Evolutionary conservation across 1,140 invertebrate species (phyloP).

Genomic region (Drosophila kepulauana): DNA sequence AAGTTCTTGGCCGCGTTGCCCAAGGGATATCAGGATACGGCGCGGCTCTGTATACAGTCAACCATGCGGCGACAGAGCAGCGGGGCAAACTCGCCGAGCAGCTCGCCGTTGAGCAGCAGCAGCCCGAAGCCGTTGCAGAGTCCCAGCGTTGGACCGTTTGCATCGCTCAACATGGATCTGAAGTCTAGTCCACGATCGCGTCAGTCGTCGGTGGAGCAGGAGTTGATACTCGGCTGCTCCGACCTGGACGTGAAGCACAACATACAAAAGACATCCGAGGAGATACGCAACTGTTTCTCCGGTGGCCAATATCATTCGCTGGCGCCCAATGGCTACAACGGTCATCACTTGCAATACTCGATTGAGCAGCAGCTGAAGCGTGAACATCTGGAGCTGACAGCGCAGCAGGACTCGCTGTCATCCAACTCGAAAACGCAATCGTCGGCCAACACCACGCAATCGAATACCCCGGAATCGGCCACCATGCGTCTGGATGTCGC

Average conservation of each 20-base stretch:
- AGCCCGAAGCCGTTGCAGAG: constrained; percentile 84
- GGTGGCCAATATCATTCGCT: constrained; percentile 88
- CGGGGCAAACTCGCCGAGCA: constrained; percentile 85
- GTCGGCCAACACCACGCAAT: constrained; percentile 84
- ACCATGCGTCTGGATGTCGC: constrained; percentile 79
- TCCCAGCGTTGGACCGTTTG: constrained; percentile 79
- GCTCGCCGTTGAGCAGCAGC: constrained; percentile 81
- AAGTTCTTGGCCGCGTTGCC: constrained; percentile 93
- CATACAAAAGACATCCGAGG: constrained; percentile 95
- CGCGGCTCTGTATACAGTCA: constrained; percentile 93
- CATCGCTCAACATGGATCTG: constrained; percentile 75
- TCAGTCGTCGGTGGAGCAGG: constrained; percentile 85
- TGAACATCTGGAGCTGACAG: constrained; percentile 44
- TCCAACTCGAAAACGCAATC: constrained; percentile 84
- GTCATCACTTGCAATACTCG: constrained; percentile 85
- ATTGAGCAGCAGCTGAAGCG: constrained; percentile 62
- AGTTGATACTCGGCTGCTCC: constrained; percentile 90
- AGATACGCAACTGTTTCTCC: constrained; percentile 92
- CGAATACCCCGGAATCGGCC: constrained; percentile 84
- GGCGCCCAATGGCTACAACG: constrained; percentile 86
- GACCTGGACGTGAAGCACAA: constrained; percentile 95
- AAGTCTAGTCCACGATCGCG: constrained; percentile 84
- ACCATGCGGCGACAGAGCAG: constrained; percentile 89
- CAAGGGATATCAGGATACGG: constrained; percentile 93
- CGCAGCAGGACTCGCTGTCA: constrained; percentile 79